Conservation (phyloP, 2,113 vertebrate genomes). For the Lagopus muta region DNA sequence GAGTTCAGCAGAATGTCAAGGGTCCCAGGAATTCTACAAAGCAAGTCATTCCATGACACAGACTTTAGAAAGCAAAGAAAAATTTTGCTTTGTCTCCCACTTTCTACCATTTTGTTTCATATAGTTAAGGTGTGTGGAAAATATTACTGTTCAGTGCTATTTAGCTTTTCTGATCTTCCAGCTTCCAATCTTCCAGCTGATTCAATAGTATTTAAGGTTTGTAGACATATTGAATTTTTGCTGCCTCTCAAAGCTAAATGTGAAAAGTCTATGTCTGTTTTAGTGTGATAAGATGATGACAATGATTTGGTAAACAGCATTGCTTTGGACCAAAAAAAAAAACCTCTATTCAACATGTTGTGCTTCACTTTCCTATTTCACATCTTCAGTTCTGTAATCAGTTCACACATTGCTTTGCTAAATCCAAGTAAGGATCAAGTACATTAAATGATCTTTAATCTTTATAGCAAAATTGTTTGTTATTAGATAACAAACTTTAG, state of each 20-base stretch:
- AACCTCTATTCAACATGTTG: neutral
- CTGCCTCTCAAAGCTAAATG: conserved; percentile 40
- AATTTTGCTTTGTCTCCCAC: neutral
- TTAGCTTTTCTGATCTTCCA: conserved; percentile 31
- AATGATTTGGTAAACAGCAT: conserved; percentile 31
- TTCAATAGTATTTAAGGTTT: conserved; percentile 36
- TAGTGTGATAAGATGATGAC: conserved; percentile 53
- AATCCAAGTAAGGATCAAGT: neutral
- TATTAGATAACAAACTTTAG: neutral
- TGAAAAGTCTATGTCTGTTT: conserved; percentile 46
- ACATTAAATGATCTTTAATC: conserved; percentile 18
- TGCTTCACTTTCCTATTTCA: conserved; percentile 3
- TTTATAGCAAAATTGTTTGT: neutral
- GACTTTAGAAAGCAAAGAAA: neutral
- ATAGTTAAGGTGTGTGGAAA: neutral
- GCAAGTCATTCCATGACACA: neutral
- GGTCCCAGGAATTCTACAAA: neutral
- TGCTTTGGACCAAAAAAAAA: neutral
- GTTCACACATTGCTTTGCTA: neutral
- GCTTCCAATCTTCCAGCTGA: too few species aligned
- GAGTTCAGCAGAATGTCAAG: neutral
- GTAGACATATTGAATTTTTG: conserved; percentile 21
- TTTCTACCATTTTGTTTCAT: neutral
- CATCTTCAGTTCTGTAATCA: neutral
- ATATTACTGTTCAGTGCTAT: neutral